Conservation (phyloP, 2,113 vertebrate species). For the Irena cyanogastra region DNA sequence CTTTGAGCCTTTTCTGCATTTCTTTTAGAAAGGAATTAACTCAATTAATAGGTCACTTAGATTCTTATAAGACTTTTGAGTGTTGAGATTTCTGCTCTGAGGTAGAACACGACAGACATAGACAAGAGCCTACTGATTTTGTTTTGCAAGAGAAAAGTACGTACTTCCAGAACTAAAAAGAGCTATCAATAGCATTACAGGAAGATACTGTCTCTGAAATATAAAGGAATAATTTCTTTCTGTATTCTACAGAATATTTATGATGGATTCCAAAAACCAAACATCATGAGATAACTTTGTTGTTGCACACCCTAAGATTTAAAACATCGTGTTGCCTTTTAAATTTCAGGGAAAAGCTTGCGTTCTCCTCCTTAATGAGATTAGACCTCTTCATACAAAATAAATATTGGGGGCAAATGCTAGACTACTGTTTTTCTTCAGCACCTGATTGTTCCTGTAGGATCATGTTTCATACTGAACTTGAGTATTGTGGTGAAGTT, state of each 20-base stretch:
- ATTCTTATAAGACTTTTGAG: neutral
- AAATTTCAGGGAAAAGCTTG: neutral
- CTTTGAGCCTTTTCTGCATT: neutral
- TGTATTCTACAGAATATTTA: neutral
- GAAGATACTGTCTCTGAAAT: neutral
- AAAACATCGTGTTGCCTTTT: neutral
- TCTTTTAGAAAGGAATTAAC: neutral
- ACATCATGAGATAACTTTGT: neutral
- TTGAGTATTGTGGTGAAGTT: neutral
- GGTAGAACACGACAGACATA: neutral
- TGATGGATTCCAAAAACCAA: neutral
- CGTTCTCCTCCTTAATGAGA: neutral
- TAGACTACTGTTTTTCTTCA: neutral
- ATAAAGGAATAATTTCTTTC: neutral
- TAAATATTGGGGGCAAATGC: neutral
- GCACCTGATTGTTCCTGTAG: neutral
- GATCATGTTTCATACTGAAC: neutral
- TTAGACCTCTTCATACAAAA: neutral
- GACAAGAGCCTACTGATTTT: neutral
- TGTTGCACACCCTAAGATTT: neutral
- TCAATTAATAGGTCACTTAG: neutral
- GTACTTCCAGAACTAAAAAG: neutral
- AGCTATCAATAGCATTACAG: neutral
- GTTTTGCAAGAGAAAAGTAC: neutral
- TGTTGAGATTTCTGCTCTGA: neutral